phyloP scores from a whole-genome alignment of 2,888 invertebrate species.

The Xestobium rufovillosum region DNA sequence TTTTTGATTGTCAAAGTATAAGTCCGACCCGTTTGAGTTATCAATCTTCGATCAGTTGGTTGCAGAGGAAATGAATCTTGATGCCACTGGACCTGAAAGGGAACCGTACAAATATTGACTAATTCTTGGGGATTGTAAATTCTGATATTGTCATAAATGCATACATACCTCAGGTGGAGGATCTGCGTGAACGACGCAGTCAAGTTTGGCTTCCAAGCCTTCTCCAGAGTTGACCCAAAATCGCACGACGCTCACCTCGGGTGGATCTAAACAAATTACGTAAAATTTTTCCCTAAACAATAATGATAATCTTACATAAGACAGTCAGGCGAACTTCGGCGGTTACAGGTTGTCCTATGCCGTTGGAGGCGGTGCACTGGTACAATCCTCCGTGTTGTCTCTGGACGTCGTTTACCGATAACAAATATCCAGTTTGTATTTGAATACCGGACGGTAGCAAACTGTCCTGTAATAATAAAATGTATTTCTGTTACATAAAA shows the following conservation, averaged over 20 bases:
- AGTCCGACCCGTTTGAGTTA: slow-evolving; percentile 52
- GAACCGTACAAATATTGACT: too few species aligned
- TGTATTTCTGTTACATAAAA: background rate
- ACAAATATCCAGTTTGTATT: slow-evolving; percentile 39
- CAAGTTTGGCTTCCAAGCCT: slow-evolving; percentile 54
- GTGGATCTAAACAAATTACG: slow-evolving; percentile 46
- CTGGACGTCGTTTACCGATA: slow-evolving; percentile 40
- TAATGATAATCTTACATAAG: slow-evolving; percentile 43
- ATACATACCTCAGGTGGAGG: slow-evolving; percentile 40
- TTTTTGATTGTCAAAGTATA: slow-evolving; percentile 53
- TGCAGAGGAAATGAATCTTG: slow-evolving; percentile 56
- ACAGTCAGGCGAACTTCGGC: slow-evolving; percentile 41
- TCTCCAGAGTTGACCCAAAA: slow-evolving; percentile 57
- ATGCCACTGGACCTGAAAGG: slow-evolving; percentile 54
- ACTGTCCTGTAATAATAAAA: slow-evolving; percentile 35
- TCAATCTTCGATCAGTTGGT: slow-evolving; percentile 54
- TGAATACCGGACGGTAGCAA: slow-evolving; percentile 40
- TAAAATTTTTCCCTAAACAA: background rate
- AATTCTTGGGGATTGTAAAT: background rate
- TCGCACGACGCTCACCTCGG: slow-evolving; percentile 54
- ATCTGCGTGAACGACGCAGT: slow-evolving; percentile 56
- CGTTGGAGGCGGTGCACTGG: slow-evolving; percentile 47
- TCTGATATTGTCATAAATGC: too few species aligned
- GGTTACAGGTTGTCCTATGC: slow-evolving; percentile 43
- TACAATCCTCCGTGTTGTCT: slow-evolving; percentile 45